Percentiles rank a stretch among this genome's conserved stretches.
These are phyloP conservation scores for Antennarius maculatus DNA, from an alignment of 2,797 vertebrate species.

Conservation along the genomic window DNA sequence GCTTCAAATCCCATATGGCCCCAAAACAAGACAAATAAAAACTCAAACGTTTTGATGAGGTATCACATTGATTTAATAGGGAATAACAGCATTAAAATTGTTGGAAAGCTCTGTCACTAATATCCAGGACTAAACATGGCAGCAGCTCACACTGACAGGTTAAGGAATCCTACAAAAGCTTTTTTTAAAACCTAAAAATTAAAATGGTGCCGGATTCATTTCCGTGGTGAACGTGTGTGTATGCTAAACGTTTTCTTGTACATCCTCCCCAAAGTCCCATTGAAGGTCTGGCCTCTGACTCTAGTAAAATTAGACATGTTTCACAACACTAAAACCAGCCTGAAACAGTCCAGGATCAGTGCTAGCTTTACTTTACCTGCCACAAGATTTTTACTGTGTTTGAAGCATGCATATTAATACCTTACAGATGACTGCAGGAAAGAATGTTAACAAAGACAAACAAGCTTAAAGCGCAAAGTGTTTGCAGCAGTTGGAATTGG, in stretches of 20 bases:
- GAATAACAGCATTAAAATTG: constrained; percentile 61
- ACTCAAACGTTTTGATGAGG: neutral
- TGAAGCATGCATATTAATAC: constrained; percentile 68
- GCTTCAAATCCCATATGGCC: neutral
- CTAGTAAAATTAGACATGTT: too few species aligned
- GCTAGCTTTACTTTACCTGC: neutral
- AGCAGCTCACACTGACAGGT: constrained; percentile 20
- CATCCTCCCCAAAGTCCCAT: too few species aligned
- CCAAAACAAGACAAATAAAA: neutral
- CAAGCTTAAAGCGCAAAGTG: constrained; percentile 36
- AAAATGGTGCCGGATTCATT: too few species aligned
- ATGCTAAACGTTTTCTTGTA: too few species aligned
- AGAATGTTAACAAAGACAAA: constrained; percentile 23
- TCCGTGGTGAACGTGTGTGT: too few species aligned
- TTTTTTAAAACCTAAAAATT: too few species aligned
- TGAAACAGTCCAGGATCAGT: constrained; percentile 30
- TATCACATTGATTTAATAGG: constrained; percentile 71
- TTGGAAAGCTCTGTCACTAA: constrained; percentile 47
- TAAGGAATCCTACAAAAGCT: constrained; percentile 11
- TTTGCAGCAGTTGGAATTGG: constrained; percentile 1
- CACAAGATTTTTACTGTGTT: constrained; percentile 35
- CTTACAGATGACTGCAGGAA: constrained; percentile 41
- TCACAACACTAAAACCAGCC: constrained; percentile 1
- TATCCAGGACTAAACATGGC: constrained; percentile 36
- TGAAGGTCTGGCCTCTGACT: too few species aligned